Evolutionary conservation across 2,888 invertebrate species (phyloP), one percentile per base, ranked within the genome.

Genomic region (Tenthredo livida): DNA sequence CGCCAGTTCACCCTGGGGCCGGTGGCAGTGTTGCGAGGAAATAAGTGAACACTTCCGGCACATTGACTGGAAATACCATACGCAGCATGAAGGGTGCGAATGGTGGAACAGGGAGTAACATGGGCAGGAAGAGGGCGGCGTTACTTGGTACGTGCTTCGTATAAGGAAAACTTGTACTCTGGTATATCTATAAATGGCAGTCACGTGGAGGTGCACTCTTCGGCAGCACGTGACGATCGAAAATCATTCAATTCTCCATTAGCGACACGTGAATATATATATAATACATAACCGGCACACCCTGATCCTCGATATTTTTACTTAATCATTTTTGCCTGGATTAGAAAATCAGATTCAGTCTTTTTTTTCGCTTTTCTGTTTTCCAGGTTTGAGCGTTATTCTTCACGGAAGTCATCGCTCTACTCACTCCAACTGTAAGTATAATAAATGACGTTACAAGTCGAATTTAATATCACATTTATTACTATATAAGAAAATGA

Each of bases 231-330:
- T 80, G 80, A 80, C 80, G 37, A 50, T 61, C 61, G 80, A 58
- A 61, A 58, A 80, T 80, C 80, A 80, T 80, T 80, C 80, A 80
- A 80, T 61, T 61, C 80, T 80, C 80, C 80, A 80, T 80, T 80
- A 80, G 61, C 61, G 61, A 61, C 58, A 80, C 80, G 61, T 47
- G 12, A 15, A 43, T 47, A 15, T 3, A 15, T 15, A 15, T 47
- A 15, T 47, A 3, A 12, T 78, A 9, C 29, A 37, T 40, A 37
- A 43, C 15, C 5, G 72, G 43, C 21, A n/a, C 10, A n/a, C n/a
- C 33, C 33, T 3, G 72, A 17, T 67, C 33, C 17, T 33, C 67
- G 10, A 33, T 67, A 12, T 33, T 67, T 33, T 29, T 10, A 67
- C 43, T 12, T 2, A 21, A 67, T 61, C 25, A 54, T 54, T n/a